Conservation (phyloP, 2,113 vertebrate species). For the Equus quagga region DNA sequence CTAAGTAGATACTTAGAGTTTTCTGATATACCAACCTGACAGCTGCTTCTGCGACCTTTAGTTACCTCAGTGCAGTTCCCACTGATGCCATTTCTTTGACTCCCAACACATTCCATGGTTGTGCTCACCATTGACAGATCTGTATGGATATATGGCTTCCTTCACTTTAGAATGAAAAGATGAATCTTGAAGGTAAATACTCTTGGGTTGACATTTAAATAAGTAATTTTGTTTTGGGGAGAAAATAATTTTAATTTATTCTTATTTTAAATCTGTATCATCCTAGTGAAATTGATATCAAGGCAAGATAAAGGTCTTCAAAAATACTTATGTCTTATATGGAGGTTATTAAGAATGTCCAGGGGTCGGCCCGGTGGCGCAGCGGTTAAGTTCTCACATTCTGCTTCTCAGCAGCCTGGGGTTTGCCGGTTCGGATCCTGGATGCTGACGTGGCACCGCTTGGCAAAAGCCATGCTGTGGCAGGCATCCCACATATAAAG, state of each 20-base stretch:
- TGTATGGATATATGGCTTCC: background rate
- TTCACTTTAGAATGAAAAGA: slow-evolving; percentile 39
- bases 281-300: slow-evolving; percentile 28
- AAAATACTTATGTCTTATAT: slow-evolving; percentile 10
- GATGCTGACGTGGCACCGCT: too few relatives aligned
- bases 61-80: background rate
- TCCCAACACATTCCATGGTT: background rate
- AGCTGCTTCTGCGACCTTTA: slow-evolving; percentile 61
- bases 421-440: too few relatives aligned
- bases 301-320: slow-evolving; percentile 34
- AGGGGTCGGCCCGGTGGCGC: too few relatives aligned
- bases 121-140: background rate
- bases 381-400: too few relatives aligned
- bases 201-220: slow-evolving; percentile 52
- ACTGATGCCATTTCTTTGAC: slow-evolving; percentile 45
- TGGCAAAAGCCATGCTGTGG: too few relatives aligned
- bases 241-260: slow-evolving; percentile 64
- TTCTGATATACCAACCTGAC: background rate
- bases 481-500: too few relatives aligned
- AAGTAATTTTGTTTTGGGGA: slow-evolving; percentile 36
- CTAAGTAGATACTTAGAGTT: slow-evolving; percentile 37
- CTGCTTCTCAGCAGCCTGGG: too few relatives aligned
- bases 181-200: slow-evolving; percentile 54
- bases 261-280: slow-evolving; percentile 55
- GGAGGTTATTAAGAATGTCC: background rate